Percentiles rank a stretch among this genome's conserved stretches.
Conservation (phyloP, 2,888 invertebrate genomes). For the Arctia plantaginis region DNA sequence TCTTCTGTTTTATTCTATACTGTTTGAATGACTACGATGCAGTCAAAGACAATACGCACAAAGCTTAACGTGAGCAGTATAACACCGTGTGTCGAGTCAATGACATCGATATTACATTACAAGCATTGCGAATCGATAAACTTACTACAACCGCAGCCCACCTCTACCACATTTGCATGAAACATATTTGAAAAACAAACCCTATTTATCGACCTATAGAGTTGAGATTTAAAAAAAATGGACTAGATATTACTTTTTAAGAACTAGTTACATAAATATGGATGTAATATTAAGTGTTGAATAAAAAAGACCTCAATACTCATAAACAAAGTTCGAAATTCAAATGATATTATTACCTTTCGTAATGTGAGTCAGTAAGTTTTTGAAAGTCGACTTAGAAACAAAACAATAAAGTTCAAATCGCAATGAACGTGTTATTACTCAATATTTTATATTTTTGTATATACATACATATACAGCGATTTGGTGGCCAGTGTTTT, state of each 20-base stretch:
- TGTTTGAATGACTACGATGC: conserved; percentile 13
- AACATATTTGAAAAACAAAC: conserved; percentile 26
- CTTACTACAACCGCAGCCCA: conserved; percentile 37
- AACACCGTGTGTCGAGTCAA: conserved; percentile 62
- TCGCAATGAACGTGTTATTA: conserved; percentile 22
- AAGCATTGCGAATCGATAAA: conserved; percentile 61
- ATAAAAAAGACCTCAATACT: neutral
- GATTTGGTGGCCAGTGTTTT: conserved; percentile 30
- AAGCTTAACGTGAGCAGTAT: conserved; percentile 48
- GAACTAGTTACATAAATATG: conserved; percentile 3
- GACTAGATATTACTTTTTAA: conserved; percentile 10
- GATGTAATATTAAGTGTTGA: neutral
- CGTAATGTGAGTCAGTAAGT: neutral
- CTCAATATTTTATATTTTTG: conserved; percentile 34
- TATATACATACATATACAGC: conserved; percentile 22
- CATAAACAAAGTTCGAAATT: conserved; percentile 8
- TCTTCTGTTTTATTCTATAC: neutral
- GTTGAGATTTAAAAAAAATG: conserved; percentile 22
- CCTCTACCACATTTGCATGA: conserved; percentile 29
- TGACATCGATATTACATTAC: conserved; percentile 70
- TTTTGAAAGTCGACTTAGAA: conserved; percentile 21
- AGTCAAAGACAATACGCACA: conserved; percentile 27
- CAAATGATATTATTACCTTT: conserved; percentile 5
- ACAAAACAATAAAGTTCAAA: conserved; percentile 16
- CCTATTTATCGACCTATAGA: conserved; percentile 10